Percentiles rank a stretch among this genome's conserved stretches.
phyloP scores from a whole-genome alignment of 2,113 vertebrate species.

The Dissostichus mawsoni region DNA sequence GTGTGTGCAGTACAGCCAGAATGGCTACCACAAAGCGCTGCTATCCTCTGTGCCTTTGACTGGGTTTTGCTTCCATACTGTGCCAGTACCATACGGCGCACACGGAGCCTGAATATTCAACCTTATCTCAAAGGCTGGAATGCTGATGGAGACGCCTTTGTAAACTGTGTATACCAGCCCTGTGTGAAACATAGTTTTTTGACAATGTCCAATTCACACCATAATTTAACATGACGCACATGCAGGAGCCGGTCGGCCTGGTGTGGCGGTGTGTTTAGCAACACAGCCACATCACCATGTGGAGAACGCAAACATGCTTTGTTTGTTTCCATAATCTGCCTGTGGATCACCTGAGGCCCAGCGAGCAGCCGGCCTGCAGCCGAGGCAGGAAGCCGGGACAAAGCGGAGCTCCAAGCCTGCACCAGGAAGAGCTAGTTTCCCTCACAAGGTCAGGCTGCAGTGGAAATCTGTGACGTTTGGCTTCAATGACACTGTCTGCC shows the following conservation, averaged over 20 bases:
- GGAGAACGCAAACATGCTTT: conserved; percentile 77
- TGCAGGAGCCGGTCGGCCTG: conserved; percentile 24
- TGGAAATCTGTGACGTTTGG: conserved; percentile 59
- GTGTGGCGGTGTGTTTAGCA: conserved; percentile 29
- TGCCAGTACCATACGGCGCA: conserved; percentile 71
- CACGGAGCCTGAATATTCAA: conserved; percentile 48
- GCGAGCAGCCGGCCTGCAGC: conserved; percentile 46
- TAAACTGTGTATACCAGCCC: background rate
- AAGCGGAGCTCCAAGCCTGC: conserved; percentile 55
- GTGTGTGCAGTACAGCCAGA: conserved; percentile 67
- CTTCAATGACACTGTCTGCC: conserved; percentile 36
- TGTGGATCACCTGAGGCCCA: conserved; percentile 78
- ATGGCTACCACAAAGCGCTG: conserved; percentile 73
- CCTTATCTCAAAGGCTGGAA: conserved; percentile 58
- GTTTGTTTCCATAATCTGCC: conserved; percentile 83
- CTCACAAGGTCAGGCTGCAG: conserved; percentile 70
- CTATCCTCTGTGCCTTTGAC: conserved; percentile 72
- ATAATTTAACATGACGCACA: conserved; percentile 28
- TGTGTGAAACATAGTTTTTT: conserved; percentile 14
- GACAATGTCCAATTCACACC: conserved; percentile 22
- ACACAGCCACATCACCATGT: conserved; percentile 59
- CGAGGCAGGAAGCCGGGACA: conserved; percentile 77
- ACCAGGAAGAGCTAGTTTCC: conserved; percentile 81
- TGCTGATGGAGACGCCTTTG: conserved; percentile 34
- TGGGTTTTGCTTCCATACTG: conserved; percentile 68